phyloP scores from a whole-genome alignment of 2,797 vertebrate genomes.

The Novumbra hubbsi region DNA sequence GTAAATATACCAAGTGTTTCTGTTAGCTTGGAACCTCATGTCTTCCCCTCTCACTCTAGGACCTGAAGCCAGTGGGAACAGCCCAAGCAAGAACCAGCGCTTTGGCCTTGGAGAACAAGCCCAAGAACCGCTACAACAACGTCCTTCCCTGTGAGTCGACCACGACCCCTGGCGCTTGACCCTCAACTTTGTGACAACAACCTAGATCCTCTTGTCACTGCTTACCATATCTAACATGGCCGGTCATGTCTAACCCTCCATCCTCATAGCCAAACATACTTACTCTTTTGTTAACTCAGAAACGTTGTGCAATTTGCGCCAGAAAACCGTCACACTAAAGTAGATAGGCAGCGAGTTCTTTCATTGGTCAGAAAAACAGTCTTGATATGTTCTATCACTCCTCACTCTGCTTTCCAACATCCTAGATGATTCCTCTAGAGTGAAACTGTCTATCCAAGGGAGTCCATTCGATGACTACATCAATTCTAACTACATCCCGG shows the following conservation, averaged over 20 bases:
- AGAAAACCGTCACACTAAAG: not conserved
- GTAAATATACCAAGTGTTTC: not conserved
- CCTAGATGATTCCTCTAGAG: slow-evolving; percentile 90
- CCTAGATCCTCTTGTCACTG: not conserved
- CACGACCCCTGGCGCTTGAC: slow-evolving; percentile 9
- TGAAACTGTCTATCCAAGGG: slow-evolving; percentile 84
- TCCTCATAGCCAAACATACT: not conserved
- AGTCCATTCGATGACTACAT: slow-evolving; percentile 86
- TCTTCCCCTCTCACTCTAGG: slow-evolving; percentile 65
- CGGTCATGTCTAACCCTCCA: slow-evolving; percentile 13
- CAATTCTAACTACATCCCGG: slow-evolving; percentile 95
- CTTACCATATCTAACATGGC: not conserved
- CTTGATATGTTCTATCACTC: slow-evolving; percentile 78
- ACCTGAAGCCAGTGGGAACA: slow-evolving; percentile 83
- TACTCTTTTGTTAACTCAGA: not conserved
- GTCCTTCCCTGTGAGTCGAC: slow-evolving; percentile 90
- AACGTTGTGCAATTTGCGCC: not conserved
- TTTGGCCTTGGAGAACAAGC: slow-evolving; percentile 82
- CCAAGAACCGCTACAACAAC: slow-evolving; percentile 96
- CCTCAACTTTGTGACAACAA: slow-evolving; percentile 2
- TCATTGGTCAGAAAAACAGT: not conserved
- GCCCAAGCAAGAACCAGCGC: slow-evolving; percentile 80
- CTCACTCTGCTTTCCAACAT: slow-evolving; percentile 37
- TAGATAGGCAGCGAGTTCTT: not conserved
- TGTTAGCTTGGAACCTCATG: not conserved